phyloP scores from a whole-genome alignment of 2,113 vertebrate genomes.

The Eudyptes chrysolophus region DNA sequence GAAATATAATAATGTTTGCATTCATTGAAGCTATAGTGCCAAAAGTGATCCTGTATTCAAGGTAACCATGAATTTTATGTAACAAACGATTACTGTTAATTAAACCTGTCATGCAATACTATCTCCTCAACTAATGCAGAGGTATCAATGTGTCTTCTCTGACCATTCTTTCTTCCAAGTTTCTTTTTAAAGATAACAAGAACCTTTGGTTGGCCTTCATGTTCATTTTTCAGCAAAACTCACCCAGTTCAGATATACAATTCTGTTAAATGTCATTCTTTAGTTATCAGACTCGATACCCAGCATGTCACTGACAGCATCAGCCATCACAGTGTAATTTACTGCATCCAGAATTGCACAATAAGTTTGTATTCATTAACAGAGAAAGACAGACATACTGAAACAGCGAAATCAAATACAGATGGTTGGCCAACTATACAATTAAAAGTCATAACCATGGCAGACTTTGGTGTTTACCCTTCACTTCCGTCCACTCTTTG shows the following conservation, averaged over 20 bases:
- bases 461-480: not conserved
- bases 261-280: slow-evolving; percentile 19
- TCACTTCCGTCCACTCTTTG: not conserved
- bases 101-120: not conserved
- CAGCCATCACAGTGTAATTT: slow-evolving; percentile 1
- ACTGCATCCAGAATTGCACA: not conserved
- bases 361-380: slow-evolving; percentile 39
- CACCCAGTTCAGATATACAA: not conserved
- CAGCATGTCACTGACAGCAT: slow-evolving; percentile 7
- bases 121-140: not conserved
- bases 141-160: not conserved
- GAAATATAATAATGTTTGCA: not conserved
- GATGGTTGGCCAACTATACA: not conserved
- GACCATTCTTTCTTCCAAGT: not conserved
- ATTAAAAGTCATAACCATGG: not conserved
- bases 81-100: not conserved
- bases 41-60: not conserved
- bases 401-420: slow-evolving; percentile 27
- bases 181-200: not conserved
- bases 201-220: not conserved
- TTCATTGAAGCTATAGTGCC: not conserved
- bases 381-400: not conserved
- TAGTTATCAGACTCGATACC: not conserved
- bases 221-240: slow-evolving; percentile 19
- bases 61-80: not conserved